A percentile compares a stretch with the other conserved stretches of the same genome.
Evolutionary conservation across 1,140 invertebrate species (phyloP).

Genomic region (Meloidogyne chitwoodi): DNA sequence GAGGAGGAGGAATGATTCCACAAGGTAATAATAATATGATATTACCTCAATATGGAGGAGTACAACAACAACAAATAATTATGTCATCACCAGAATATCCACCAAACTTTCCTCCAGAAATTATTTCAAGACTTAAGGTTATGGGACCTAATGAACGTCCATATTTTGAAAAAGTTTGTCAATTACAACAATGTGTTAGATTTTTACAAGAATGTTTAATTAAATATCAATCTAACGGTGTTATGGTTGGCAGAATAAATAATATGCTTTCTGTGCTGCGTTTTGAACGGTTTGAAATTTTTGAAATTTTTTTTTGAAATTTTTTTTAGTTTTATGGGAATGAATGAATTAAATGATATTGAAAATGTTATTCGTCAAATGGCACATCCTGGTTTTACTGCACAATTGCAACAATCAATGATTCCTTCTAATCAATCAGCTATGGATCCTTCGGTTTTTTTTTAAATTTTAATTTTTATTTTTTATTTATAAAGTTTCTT

Average conservation of each 20-base stretch:
- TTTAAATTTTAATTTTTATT: neutral
- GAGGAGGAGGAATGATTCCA: neutral
- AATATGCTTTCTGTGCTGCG: conserved; percentile 31
- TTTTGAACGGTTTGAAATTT: conserved; percentile 29
- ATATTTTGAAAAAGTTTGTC: conserved; percentile 38
- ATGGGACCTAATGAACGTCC: conserved; percentile 33
- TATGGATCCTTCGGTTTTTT: conserved; percentile 15
- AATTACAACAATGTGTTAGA: conserved; percentile 27
- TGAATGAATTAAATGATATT: conserved; percentile 19
- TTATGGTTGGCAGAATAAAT: conserved; percentile 31
- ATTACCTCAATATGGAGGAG: neutral
- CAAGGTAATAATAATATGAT: neutral
- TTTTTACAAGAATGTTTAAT: conserved; percentile 12
- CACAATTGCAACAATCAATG: conserved; percentile 11
- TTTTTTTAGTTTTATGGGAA: conserved; percentile 5
- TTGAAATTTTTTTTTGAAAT: neutral
- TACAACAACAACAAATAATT: too few species aligned
- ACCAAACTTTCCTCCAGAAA: conserved; percentile 32
- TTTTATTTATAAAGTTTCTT: neutral
- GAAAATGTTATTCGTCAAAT: conserved; percentile 20
- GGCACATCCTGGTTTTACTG: neutral
- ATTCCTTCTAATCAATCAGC: conserved; percentile 19
- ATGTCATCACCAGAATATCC: conserved; percentile 15
- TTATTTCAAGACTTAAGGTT: conserved; percentile 18
- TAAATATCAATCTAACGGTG: neutral